These are phyloP conservation scores for Theropithecus gelada DNA, from an alignment of 2,113 vertebrate species.

Conservation along the genomic window DNA sequence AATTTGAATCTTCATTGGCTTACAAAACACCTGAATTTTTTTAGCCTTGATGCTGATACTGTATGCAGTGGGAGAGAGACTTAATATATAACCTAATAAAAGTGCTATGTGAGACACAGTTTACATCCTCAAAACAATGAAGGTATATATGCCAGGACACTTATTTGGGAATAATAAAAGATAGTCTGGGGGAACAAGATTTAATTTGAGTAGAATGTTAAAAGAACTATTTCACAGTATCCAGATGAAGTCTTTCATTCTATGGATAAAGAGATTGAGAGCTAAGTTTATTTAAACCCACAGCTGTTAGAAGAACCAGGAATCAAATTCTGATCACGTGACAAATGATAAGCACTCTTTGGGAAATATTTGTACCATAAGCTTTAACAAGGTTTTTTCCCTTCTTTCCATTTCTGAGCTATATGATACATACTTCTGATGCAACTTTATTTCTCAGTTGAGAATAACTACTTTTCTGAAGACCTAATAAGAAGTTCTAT, in stretches of 20 bases:
- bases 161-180: background rate
- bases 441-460: background rate
- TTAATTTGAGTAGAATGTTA: background rate
- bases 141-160: background rate
- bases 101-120: background rate
- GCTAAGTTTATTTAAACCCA: background rate
- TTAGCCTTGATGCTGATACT: background rate
- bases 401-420: background rate
- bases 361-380: background rate
- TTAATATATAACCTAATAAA: background rate
- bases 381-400: background rate
- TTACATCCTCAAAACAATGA: background rate
- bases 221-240: background rate
- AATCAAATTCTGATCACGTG: background rate
- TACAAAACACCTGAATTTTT: background rate
- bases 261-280: background rate
- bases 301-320: background rate
- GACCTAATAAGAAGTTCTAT: background rate
- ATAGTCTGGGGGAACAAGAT: background rate
- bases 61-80: background rate
- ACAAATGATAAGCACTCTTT: background rate
- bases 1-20: background rate
- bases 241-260: background rate
- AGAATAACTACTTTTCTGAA: background rate
- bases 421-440: background rate